Evolutionary conservation across 2,113 vertebrate genomes (phyloP).

Genomic region (Cyphomyrus discorhynchus): DNA sequence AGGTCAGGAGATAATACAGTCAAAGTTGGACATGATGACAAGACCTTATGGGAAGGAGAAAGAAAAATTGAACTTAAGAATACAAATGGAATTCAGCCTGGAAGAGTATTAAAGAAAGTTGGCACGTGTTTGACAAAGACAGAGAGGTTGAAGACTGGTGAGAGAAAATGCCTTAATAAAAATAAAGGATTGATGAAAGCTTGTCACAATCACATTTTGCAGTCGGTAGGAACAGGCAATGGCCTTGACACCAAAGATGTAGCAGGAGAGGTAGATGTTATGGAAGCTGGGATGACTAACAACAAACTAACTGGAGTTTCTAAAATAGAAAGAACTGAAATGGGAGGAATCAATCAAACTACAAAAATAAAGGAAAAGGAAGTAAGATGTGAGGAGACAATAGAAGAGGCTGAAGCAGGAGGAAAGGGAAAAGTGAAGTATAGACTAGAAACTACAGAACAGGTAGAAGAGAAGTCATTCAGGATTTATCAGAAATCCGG

Average conservation of each 20-base stretch:
- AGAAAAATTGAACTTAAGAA: background rate
- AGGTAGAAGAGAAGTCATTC: background rate
- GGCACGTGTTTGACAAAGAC: background rate
- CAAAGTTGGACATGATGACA: background rate
- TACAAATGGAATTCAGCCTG: background rate
- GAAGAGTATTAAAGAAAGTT: background rate
- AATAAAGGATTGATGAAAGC: background rate
- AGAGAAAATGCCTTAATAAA: background rate
- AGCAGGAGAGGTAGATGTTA: background rate
- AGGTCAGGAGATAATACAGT: background rate
- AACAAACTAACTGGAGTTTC: background rate
- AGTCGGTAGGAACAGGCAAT: background rate
- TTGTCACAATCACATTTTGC: background rate
- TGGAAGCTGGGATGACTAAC: background rate
- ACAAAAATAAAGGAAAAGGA: background rate
- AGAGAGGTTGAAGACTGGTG: background rate
- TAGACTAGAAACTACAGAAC: background rate
- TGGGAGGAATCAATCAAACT: slow-evolving; percentile 33
- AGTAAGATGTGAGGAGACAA: slow-evolving; percentile 34
- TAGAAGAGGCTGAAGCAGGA: slow-evolving; percentile 34
- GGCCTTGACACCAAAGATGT: background rate
- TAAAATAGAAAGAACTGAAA: slow-evolving; percentile 7
- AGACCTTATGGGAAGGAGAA: background rate
- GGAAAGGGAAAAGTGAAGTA: background rate
- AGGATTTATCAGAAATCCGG: background rate